Percentiles rank a stretch among this genome's conserved stretches.
Evolutionary conservation across 1,140 invertebrate species (phyloP).

Genomic region (Hylyphantes graminicola): DNA sequence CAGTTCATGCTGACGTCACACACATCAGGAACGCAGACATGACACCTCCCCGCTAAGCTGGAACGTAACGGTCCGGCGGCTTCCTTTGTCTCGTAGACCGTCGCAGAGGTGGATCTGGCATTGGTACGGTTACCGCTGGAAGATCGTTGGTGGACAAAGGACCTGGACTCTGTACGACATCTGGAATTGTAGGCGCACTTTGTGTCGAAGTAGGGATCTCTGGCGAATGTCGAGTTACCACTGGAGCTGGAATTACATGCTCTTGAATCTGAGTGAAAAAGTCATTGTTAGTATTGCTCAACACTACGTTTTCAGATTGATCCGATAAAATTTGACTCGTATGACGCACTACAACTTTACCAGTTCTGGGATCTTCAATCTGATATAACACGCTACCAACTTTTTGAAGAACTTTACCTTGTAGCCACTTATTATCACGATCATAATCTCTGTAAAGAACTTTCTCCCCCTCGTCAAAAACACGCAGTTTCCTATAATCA

Average conservation of each 20-base stretch:
- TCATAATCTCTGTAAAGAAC: background rate
- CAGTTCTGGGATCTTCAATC: background rate
- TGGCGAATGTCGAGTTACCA: background rate
- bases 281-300: background rate
- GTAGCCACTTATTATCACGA: slow-evolving; percentile 3
- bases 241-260: background rate
- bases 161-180: slow-evolving; percentile 1
- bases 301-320: background rate
- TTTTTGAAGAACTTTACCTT: background rate
- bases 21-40: background rate
- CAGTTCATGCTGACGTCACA: too few species aligned
- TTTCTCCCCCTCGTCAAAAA: background rate
- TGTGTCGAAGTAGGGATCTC: background rate
- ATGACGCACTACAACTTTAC: slow-evolving; percentile 8
- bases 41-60: slow-evolving; percentile 8
- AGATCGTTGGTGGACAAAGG: background rate
- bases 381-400: background rate
- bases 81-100: slow-evolving; percentile 9
- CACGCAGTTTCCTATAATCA: background rate
- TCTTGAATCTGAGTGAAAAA: background rate
- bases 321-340: slow-evolving; percentile 4
- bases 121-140: background rate
- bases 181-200: background rate
- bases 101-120: slow-evolving; percentile 1
- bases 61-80: background rate